These are phyloP conservation scores for Brotula barbata DNA, from an alignment of 2,797 vertebrate genomes.

Conservation along the genomic window DNA sequence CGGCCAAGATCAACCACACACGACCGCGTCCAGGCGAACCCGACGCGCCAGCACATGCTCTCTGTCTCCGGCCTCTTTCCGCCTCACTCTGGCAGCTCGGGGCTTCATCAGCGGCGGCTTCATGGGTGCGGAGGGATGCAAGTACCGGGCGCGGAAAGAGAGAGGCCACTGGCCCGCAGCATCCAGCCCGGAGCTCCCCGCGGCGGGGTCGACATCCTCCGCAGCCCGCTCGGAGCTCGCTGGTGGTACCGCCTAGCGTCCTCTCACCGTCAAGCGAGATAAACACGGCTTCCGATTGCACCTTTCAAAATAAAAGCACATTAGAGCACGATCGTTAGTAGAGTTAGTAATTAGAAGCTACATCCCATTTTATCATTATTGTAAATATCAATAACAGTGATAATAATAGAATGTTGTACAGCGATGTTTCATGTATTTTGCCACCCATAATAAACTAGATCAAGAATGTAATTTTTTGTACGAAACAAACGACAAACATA, in stretches of 20 bases:
- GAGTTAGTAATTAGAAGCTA: too few relatives aligned
- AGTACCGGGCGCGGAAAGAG: conserved; percentile 26
- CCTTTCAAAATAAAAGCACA: conserved; percentile 49
- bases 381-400: too few relatives aligned
- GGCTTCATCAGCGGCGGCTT: conserved; percentile 74
- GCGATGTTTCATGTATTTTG: too few relatives aligned
- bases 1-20: conserved; percentile 91
- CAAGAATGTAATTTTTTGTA: too few relatives aligned
- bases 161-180: conserved; percentile 44
- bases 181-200: conserved; percentile 70
- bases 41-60: conserved; percentile 96
- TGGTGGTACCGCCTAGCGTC: conserved; percentile 13
- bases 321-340: rapidly evolving
- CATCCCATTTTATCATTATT: not conserved
- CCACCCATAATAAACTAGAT: too few relatives aligned
- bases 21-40: conserved; percentile 89
- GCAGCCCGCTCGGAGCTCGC: conserved; percentile 56
- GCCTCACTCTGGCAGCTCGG: conserved; percentile 75
- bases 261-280: not conserved
- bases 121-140: conserved; percentile 61
- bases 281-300: conserved; percentile 4
- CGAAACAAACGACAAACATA: too few relatives aligned
- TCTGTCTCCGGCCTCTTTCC: conserved; percentile 76
- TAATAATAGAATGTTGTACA: too few relatives aligned
- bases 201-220: conserved; percentile 66